These are phyloP conservation scores for Acanthopagrus latus DNA, from an alignment of 2,797 vertebrate species.

Conservation along the genomic window DNA sequence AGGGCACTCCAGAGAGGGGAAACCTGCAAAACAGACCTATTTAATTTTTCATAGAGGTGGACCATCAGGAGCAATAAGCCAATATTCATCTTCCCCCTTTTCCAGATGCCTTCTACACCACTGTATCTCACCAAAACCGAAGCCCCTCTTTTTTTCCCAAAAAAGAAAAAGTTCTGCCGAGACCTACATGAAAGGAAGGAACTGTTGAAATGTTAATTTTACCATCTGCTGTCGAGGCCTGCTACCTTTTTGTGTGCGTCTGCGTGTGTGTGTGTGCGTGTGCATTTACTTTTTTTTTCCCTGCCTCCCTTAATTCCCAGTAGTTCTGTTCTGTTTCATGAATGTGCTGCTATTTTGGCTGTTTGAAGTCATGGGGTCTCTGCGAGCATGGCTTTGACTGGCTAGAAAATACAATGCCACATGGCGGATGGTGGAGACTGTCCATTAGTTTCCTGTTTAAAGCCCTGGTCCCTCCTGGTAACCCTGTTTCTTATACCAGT, in stretches of 20 bases:
- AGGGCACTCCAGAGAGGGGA: slow-evolving; percentile 92
- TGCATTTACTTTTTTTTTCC: slow-evolving; percentile 72
- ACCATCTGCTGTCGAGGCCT: slow-evolving; percentile 97
- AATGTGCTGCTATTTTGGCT: slow-evolving; percentile 95
- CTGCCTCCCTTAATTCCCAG: slow-evolving; percentile 91
- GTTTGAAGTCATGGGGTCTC: slow-evolving; percentile 92
- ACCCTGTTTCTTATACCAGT: slow-evolving; percentile 64
- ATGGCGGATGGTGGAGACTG: slow-evolving; percentile 77
- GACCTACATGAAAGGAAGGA: slow-evolving; percentile 97
- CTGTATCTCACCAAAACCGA: slow-evolving; percentile 92
- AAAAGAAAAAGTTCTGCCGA: slow-evolving; percentile 92
- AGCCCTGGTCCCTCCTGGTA: slow-evolving; percentile 64
- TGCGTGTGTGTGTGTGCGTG: slow-evolving; percentile 31
- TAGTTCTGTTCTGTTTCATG: slow-evolving; percentile 97
- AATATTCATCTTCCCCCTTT: slow-evolving; percentile 95
- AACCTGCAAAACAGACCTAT: slow-evolving; percentile 96
- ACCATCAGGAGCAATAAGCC: slow-evolving; percentile 97
- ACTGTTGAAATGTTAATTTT: slow-evolving; percentile 99
- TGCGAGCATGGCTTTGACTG: slow-evolving; percentile 87
- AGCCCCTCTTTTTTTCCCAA: slow-evolving; percentile 81
- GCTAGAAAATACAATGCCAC: slow-evolving; percentile 89
- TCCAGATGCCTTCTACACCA: slow-evolving; percentile 98
- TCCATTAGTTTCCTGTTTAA: slow-evolving; percentile 81
- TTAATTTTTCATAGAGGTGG: slow-evolving; percentile 98
- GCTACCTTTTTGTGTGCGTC: slow-evolving; percentile 92